A percentile compares a stretch with the other conserved stretches of the same genome.
These are phyloP conservation scores for Drosophila tanythrix DNA, from an alignment of 2,888 invertebrate species.

Conservation along the genomic window DNA sequence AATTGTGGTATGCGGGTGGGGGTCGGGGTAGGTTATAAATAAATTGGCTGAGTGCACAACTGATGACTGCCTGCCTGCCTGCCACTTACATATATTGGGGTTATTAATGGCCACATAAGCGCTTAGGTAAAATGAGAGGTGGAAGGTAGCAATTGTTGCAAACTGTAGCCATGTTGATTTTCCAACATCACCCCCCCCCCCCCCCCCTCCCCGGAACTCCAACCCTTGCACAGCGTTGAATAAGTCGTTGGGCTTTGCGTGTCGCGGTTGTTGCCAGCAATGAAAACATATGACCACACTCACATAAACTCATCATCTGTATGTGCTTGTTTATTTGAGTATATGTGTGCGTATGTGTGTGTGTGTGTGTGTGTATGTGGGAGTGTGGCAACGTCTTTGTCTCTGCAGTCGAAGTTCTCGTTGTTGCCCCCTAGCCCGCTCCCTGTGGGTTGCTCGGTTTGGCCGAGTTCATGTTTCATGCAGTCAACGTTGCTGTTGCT, in stretches of 20 bases:
- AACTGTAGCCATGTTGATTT: conserved; percentile 60
- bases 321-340: conserved; percentile 6
- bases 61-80: conserved; percentile 32
- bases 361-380: conserved; percentile 7
- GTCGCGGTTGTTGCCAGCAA: conserved; percentile 57
- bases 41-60: conserved; percentile 45
- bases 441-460: conserved; percentile 51
- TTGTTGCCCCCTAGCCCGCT: conserved; percentile 4
- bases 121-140: conserved; percentile 12
- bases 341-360: conserved; percentile 1
- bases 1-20: background rate
- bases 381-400: conserved; percentile 55
- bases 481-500: conserved; percentile 41
- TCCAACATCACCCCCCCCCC: conserved; percentile 1
- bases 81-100: conserved; percentile 71
- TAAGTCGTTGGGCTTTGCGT: conserved; percentile 63
- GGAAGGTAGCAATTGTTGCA: conserved; percentile 26
- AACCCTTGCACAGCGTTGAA: conserved; percentile 29
- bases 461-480: conserved; percentile 76
- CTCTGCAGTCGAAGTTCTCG: conserved; percentile 47
- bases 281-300: conserved; percentile 43
- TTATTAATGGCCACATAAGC: conserved; percentile 68
- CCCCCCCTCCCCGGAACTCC: background rate
- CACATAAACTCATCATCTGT: conserved; percentile 6
- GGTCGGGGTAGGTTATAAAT: conserved; percentile 2